phyloP scores from a whole-genome alignment of 2,113 vertebrate species.

The Muntiacus muntjak region DNA sequence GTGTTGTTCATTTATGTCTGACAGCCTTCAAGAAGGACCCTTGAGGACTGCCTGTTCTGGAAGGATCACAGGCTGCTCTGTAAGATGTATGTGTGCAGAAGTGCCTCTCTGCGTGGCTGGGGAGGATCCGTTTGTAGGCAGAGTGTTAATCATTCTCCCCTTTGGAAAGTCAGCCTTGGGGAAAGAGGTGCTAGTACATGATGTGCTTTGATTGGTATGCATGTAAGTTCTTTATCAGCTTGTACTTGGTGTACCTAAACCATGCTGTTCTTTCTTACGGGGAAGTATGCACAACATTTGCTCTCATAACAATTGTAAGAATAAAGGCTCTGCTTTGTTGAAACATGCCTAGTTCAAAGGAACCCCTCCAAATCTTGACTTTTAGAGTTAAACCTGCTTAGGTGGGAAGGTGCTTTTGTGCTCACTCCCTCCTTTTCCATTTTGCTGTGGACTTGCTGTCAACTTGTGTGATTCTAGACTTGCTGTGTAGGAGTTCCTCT shows the following conservation, averaged over 20 bases:
- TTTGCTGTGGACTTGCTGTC: neutral
- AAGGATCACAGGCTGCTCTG: neutral
- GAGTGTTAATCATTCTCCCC: neutral
- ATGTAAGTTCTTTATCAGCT: neutral
- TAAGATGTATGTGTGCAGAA: neutral
- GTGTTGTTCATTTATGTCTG: neutral
- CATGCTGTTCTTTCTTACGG: neutral
- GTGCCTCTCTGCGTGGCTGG: neutral
- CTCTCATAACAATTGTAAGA: neutral
- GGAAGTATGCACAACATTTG: neutral
- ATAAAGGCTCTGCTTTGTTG: neutral
- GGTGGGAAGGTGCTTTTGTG: neutral
- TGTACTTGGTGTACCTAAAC: neutral
- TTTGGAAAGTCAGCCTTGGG: neutral
- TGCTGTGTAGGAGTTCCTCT: neutral
- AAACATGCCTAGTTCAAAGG: neutral
- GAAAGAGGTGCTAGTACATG: neutral
- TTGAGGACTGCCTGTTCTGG: neutral
- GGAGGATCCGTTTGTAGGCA: neutral
- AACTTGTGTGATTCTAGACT: neutral
- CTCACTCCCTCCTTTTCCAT: neutral
- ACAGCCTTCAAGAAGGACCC: constrained; percentile 39
- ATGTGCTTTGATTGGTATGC: neutral
- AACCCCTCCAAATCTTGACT: neutral
- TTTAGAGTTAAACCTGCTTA: neutral